Base-by-base conservation (phyloP, 2,797 vertebrate genomes). In the Tachyglossus aculeatus region DNA sequence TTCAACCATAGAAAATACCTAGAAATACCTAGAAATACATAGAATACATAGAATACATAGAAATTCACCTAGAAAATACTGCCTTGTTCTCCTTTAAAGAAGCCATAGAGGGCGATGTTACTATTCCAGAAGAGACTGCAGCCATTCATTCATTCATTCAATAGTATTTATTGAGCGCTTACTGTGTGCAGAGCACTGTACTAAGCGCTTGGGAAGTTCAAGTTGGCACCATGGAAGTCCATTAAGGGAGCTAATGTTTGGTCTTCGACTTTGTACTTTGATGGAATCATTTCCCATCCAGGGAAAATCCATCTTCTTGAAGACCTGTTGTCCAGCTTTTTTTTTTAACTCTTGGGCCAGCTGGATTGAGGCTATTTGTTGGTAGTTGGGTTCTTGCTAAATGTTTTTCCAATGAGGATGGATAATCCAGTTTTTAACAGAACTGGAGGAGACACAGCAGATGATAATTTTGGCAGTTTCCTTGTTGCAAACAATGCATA, bases 71-170 rank as follows among this genome's bases (percentile, higher is more conserved):
- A 7, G 65, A 69, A 33, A 71, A 32, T 0, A 1, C 16, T 38
- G 24, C 6, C 21, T n/a, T 29, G 5, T 57, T 63, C 56, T 78
- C 47, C 29, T 65, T 13, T 53, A 12, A 32, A 11, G 1, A 43
- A 13, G 34, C 51, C 11, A 33, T 3, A 82, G 84, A 72, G 69
- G 82, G 70, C 9, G 25, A 45, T 59, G 14, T 47, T 5, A 15
- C n/a, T 36, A 47, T 57, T 31, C 3, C 9, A 2, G 22, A 56
- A 62, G 8, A 24, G 5, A 6, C 39, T n/a, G n/a, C n/a, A n/a
- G n/a, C n/a, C n/a, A n/a, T n/a, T n/a, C n/a, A n/a, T n/a, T n/a
- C n/a, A n/a, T n/a, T n/a, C n/a, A n/a, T n/a, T n/a, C n/a, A n/a
- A n/a, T n/a, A n/a, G n/a, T n/a, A n/a, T n/a, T n/a, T n/a, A n/a